A percentile compares a stretch with the other conserved stretches of the same genome.
phyloP scores from a whole-genome alignment of 2,888 invertebrate genomes.

The Crematogaster levior region DNA sequence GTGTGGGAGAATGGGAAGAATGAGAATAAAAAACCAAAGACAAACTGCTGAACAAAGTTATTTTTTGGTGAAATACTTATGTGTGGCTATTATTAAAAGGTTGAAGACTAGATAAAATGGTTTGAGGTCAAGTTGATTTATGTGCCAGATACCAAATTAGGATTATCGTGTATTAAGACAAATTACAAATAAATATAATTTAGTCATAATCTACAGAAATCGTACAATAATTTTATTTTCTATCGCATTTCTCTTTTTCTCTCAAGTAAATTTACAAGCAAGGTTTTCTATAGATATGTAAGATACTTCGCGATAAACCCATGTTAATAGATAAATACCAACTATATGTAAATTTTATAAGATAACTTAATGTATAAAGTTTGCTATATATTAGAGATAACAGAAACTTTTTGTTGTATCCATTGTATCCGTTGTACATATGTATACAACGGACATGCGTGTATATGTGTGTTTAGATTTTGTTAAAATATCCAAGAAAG shows the following conservation, averaged over 20 bases:
- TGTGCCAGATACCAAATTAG: background rate
- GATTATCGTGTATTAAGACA: background rate
- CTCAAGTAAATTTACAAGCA: background rate
- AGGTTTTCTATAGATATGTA: background rate
- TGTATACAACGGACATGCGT: no score
- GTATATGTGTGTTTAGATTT: background rate
- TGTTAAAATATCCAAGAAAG: background rate
- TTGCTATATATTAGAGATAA: background rate
- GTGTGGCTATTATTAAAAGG: constrained; percentile 23
- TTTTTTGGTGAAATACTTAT: constrained; percentile 22
- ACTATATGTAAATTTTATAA: background rate
- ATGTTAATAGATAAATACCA: no score
- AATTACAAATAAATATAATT: background rate
- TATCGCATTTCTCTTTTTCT: background rate
- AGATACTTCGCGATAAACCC: background rate
- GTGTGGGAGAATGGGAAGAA: constrained; percentile 32
- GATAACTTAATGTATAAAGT: constrained; percentile 8
- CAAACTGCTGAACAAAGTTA: constrained; percentile 35
- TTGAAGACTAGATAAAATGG: constrained; percentile 19
- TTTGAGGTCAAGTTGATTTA: constrained; percentile 28
- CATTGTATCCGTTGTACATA: no score
- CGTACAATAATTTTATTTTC: background rate
- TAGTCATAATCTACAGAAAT: background rate
- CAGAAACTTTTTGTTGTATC: background rate
- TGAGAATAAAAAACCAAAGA: constrained; percentile 39